These are phyloP conservation scores for Drosophila paramelanica DNA, from an alignment of 2,888 invertebrate species.

Conservation along the genomic window DNA sequence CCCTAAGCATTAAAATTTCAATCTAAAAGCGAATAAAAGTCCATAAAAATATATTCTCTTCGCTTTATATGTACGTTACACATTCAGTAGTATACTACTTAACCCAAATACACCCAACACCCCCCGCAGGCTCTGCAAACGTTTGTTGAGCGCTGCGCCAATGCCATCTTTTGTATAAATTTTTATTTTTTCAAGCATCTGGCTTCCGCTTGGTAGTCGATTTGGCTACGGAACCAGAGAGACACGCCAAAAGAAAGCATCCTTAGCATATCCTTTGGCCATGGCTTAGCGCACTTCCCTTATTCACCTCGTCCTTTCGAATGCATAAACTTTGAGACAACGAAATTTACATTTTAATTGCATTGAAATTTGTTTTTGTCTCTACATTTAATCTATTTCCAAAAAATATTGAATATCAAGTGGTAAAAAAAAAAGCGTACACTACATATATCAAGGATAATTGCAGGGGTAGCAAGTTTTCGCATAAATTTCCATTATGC, in stretches of 20 bases:
- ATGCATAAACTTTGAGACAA: conserved; percentile 66
- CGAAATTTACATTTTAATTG: conserved; percentile 82
- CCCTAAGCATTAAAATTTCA: conserved; percentile 1
- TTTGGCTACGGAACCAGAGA: conserved; percentile 17
- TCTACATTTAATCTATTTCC: conserved; percentile 71
- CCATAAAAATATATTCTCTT: conserved; percentile 4
- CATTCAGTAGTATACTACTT: background rate
- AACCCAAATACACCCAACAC: background rate
- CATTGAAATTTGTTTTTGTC: conserved; percentile 75
- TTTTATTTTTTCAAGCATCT: conserved; percentile 46
- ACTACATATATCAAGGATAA: conserved; percentile 62
- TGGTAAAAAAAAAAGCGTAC: conserved; percentile 16
- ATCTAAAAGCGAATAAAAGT: conserved; percentile 10
- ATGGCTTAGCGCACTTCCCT: conserved; percentile 18
- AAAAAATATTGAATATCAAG: conserved; percentile 79
- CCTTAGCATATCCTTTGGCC: conserved; percentile 51
- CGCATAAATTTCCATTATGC: conserved; percentile 76
- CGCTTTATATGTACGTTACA: conserved; percentile 5
- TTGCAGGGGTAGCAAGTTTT: conserved; percentile 65
- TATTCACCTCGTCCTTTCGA: conserved; percentile 16
- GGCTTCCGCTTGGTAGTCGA: conserved; percentile 30
- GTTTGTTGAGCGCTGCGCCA: conserved; percentile 21
- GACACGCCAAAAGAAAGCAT: conserved; percentile 1
- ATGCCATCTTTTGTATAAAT: conserved; percentile 62
- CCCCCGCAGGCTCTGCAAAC: background rate